Evolutionary conservation across 2,888 invertebrate genomes (phyloP).

Genomic region (Nomada goodeniana): DNA sequence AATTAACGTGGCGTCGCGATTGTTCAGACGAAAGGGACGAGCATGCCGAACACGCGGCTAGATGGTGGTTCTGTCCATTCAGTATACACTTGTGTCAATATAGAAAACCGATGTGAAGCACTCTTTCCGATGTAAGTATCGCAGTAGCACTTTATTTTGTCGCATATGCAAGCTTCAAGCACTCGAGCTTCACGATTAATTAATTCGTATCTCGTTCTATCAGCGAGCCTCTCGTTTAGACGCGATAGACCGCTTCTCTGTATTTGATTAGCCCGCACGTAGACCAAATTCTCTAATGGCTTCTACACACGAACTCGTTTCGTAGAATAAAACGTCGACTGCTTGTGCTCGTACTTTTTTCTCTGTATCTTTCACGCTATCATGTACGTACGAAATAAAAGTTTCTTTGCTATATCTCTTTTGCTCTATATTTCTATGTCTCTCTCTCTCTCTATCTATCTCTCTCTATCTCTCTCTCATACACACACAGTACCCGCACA

Average conservation of each 20-base stretch:
- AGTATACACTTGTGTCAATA: conserved; percentile 61
- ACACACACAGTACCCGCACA: background rate
- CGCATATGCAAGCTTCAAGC: conserved; percentile 69
- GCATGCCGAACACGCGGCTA: background rate
- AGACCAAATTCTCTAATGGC: conserved; percentile 27
- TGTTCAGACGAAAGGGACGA: too few species aligned
- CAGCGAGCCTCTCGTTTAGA: conserved; percentile 27
- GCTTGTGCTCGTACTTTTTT: conserved; percentile 55
- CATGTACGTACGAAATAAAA: conserved; percentile 57
- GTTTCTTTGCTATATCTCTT: conserved; percentile 47
- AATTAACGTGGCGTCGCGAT: too few species aligned
- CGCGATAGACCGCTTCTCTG: conserved; percentile 53
- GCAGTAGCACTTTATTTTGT: conserved; percentile 73
- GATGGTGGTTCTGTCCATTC: conserved; percentile 41
- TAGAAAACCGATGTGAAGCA: conserved; percentile 70
- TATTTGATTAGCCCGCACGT: conserved; percentile 41
- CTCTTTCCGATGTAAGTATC: conserved; percentile 74
- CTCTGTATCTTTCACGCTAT: conserved; percentile 54
- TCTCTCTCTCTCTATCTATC: conserved; percentile 30
- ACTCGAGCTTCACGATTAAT: conserved; percentile 60
- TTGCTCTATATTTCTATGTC: conserved; percentile 46
- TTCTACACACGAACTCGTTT: conserved; percentile 34
- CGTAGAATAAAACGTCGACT: conserved; percentile 32
- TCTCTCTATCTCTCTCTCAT: background rate
- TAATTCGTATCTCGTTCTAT: conserved; percentile 37